Conservation (phyloP, 2,888 invertebrate genomes). For the Formica aserva region DNA sequence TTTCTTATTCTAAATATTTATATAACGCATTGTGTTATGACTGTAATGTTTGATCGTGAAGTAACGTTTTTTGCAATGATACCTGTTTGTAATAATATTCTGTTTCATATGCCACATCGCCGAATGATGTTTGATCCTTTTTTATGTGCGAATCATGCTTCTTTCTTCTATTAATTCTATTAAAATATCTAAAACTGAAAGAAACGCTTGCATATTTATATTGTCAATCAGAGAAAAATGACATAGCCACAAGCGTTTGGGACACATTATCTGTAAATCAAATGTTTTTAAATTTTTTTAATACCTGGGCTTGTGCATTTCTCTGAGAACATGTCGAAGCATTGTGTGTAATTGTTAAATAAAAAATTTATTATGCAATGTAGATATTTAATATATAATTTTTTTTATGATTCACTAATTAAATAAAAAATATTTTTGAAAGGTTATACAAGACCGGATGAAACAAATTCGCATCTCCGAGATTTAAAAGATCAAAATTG, state of each 20-base stretch:
- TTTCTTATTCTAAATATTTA: constrained; percentile 72
- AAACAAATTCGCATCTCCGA: constrained; percentile 41
- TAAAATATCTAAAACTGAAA: constrained; percentile 55
- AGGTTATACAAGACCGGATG: neutral
- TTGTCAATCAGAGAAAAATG: neutral
- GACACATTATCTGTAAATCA: neutral
- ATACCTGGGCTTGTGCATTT: constrained; percentile 42
- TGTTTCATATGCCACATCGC: constrained; percentile 72
- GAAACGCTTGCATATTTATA: neutral
- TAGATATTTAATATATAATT: neutral
- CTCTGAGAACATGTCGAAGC: constrained; percentile 56
- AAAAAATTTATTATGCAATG: constrained; percentile 14
- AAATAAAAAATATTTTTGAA: neutral
- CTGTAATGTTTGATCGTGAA: neutral
- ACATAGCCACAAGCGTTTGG: constrained; percentile 37
- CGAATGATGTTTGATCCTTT: constrained; percentile 57
- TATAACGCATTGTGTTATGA: neutral
- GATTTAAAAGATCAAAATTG: neutral
- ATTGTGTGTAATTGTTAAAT: constrained; percentile 28
- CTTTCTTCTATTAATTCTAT: constrained; percentile 61
- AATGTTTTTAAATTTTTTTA: neutral
- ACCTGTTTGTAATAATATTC: constrained; percentile 80
- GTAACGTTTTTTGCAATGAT: constrained; percentile 7
- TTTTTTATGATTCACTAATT: neutral
- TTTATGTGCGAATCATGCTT: constrained; percentile 56